A percentile compares a stretch with the other conserved stretches of the same genome.
These are phyloP conservation scores for Acropternis orthonyx DNA, from an alignment of 2,797 vertebrate genomes.

Conservation along the genomic window DNA sequence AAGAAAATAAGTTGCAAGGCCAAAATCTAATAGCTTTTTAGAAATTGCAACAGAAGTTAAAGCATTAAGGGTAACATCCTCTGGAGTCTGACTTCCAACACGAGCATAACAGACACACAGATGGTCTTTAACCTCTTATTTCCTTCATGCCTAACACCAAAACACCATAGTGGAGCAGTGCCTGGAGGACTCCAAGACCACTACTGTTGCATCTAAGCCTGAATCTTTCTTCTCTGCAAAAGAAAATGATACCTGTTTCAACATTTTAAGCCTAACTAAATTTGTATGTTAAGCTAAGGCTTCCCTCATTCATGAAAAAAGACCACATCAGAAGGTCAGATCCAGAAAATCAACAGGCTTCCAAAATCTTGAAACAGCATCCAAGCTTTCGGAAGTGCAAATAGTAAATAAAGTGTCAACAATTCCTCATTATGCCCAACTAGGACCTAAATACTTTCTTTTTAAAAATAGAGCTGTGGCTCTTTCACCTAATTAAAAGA, in stretches of 20 bases:
- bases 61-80: background rate
- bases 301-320: background rate
- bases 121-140: background rate
- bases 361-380: background rate
- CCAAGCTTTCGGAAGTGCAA: background rate
- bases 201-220: background rate
- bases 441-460: background rate
- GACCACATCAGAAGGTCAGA: background rate
- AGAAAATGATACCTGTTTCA: background rate
- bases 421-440: background rate
- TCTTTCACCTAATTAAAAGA: background rate
- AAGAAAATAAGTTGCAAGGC: background rate
- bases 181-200: background rate
- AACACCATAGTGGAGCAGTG: background rate
- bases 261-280: background rate
- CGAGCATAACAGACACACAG: rapidly evolving
- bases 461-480: background rate
- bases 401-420: background rate
- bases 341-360: background rate
- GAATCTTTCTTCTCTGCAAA: background rate
- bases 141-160: background rate
- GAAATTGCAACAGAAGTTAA: background rate
- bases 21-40: background rate
- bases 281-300: background rate
- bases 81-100: background rate